phyloP scores from a whole-genome alignment of 2,113 vertebrate species.

The Crotalus tigris region DNA sequence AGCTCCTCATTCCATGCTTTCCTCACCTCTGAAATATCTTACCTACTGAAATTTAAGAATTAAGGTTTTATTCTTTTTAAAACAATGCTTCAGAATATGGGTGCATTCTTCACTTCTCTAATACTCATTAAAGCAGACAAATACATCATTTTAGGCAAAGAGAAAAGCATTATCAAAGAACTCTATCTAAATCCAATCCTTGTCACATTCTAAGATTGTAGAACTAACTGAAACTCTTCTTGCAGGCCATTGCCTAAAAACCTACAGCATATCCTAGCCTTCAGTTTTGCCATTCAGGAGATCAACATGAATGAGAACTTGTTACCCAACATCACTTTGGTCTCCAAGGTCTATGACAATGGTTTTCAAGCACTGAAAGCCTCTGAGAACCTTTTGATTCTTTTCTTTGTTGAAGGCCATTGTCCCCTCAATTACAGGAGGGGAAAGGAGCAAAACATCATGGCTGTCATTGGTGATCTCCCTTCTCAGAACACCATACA shows the following conservation, averaged over 20 bases:
- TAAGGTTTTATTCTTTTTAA: too few relatives aligned
- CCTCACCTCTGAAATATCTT: neutral
- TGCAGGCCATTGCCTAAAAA: neutral
- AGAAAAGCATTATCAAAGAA: neutral
- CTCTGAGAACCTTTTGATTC: neutral
- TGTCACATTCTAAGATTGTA: neutral
- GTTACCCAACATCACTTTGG: neutral
- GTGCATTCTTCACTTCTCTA: too few relatives aligned
- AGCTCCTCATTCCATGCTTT: neutral
- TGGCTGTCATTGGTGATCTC: neutral
- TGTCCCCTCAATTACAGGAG: neutral
- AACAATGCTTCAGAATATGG: too few relatives aligned
- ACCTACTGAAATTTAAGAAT: too few relatives aligned
- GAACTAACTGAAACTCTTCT: neutral
- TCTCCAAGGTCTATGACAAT: neutral
- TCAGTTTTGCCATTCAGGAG: neutral
- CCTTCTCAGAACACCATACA: neutral
- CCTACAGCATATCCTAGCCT: neutral
- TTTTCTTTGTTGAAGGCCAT: neutral
- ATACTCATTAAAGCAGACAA: neutral
- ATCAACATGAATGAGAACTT: neutral
- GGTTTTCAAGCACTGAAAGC: neutral
- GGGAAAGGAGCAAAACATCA: neutral
- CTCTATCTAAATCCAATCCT: neutral
- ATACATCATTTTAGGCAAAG: neutral